phyloP scores from a whole-genome alignment of 1,140 invertebrate species.

The Lasaia peninsularis region DNA sequence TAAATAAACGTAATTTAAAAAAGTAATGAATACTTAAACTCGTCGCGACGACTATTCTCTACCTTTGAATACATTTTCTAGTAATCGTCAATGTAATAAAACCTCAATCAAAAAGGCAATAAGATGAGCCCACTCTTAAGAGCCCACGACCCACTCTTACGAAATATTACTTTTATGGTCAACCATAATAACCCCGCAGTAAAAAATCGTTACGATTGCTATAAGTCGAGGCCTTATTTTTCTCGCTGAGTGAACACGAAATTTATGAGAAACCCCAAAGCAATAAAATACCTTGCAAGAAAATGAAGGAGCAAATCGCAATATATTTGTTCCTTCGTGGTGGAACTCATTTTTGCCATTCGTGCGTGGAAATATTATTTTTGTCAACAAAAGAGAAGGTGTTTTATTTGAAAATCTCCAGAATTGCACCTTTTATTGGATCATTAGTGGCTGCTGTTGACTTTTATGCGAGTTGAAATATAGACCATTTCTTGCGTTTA shows the following conservation, averaged over 20 bases:
- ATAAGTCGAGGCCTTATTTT: conserved; percentile 60
- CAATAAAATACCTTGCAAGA: conserved; percentile 76
- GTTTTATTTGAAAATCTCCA: conserved; percentile 17
- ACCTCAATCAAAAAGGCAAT: neutral
- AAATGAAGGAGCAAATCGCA: conserved; percentile 74
- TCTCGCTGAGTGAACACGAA: conserved; percentile 68
- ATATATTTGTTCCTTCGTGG: conserved; percentile 71
- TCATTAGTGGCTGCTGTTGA: conserved; percentile 4
- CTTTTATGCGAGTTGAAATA: conserved; percentile 5
- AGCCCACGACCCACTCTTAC: neutral
- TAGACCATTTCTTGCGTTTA: neutral
- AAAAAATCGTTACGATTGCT: conserved; percentile 12
- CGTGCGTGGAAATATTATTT: conserved; percentile 59
- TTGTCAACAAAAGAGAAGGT: conserved; percentile 32
- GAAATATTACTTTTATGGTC: neutral
- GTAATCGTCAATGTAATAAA: neutral
- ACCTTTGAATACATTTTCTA: neutral
- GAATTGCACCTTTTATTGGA: conserved; percentile 25
- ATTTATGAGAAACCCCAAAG: conserved; percentile 71
- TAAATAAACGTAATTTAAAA: too few species aligned
- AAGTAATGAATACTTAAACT: too few species aligned
- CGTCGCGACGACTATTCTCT: too few species aligned
- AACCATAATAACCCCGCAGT: conserved; percentile 6
- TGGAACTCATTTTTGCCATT: conserved; percentile 60
- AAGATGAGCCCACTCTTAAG: neutral